These are phyloP conservation scores for Synanthedon andrenaeformis DNA, from an alignment of 2,888 invertebrate genomes.

Conservation along the genomic window DNA sequence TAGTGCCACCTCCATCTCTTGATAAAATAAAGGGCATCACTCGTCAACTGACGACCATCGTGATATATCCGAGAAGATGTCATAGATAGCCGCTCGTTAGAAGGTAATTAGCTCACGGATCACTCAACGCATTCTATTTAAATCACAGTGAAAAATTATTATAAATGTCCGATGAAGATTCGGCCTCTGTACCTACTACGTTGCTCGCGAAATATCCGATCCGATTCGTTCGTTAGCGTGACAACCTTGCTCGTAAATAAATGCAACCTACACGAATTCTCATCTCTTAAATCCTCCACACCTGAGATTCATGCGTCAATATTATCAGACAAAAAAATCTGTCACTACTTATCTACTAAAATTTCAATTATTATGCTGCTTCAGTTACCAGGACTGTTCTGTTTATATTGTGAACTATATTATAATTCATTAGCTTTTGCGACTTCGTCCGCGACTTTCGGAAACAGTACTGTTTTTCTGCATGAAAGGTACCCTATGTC, in stretches of 20 bases:
- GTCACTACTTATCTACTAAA: constrained; percentile 10
- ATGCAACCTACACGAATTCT: constrained; percentile 5
- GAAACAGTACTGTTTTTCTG: too few species aligned
- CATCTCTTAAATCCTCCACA: neutral
- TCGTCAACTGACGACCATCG: constrained; percentile 48
- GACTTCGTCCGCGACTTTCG: too few species aligned
- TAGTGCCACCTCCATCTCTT: constrained; percentile 36
- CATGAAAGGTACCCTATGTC: too few species aligned
- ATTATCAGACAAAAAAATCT: constrained; percentile 12
- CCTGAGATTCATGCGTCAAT: constrained; percentile 3
- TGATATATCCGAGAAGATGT: constrained; percentile 48
- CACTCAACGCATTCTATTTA: constrained; percentile 57
- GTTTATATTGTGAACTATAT: too few species aligned
- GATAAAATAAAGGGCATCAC: constrained; percentile 65
- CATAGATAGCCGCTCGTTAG: constrained; percentile 63
- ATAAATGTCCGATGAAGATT: constrained; percentile 27
- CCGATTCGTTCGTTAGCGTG: constrained; percentile 1
- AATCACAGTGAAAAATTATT: constrained; percentile 44
- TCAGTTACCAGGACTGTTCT: too few species aligned
- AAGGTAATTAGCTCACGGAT: constrained; percentile 64
- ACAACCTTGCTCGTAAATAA: constrained; percentile 7
- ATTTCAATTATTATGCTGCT: neutral
- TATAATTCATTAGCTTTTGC: too few species aligned
- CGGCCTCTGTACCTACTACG: constrained; percentile 11
- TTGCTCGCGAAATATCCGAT: constrained; percentile 21